phyloP scores from a whole-genome alignment of 1,140 invertebrate species.

The Lasaia peninsularis region DNA sequence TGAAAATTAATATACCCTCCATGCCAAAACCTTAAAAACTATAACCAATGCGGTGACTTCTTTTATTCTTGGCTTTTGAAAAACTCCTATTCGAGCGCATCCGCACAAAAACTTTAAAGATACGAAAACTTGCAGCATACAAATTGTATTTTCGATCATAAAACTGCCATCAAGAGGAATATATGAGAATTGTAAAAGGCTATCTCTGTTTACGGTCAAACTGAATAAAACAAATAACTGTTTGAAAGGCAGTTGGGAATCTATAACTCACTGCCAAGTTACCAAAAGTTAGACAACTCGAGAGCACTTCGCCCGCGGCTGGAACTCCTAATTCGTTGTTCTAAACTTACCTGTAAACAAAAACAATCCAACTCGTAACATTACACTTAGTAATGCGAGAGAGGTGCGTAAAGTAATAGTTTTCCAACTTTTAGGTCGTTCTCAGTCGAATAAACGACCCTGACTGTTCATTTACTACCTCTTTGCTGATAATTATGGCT shows the following conservation, averaged over 20 bases:
- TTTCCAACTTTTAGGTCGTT: too few species aligned
- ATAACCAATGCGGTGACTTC: too few species aligned
- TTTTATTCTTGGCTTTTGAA: too few species aligned
- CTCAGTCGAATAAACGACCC: too few species aligned
- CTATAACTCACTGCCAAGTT: slow-evolving; percentile 76
- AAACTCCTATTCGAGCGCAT: neutral
- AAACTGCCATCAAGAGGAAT: slow-evolving; percentile 18
- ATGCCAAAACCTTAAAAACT: too few species aligned
- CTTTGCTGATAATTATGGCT: too few species aligned
- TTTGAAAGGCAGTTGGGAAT: slow-evolving; percentile 70
- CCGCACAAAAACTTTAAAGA: neutral
- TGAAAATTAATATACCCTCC: too few species aligned
- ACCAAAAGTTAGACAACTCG: slow-evolving; percentile 58
- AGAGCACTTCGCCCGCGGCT: slow-evolving; percentile 52
- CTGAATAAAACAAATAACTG: slow-evolving; percentile 71
- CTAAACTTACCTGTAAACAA: slow-evolving; percentile 67
- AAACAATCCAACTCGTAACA: slow-evolving; percentile 44
- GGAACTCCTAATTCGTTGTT: slow-evolving; percentile 56
- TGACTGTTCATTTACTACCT: too few species aligned
- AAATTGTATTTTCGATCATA: slow-evolving; percentile 10
- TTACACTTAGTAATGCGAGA: slow-evolving; percentile 35
- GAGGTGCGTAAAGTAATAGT: slow-evolving; percentile 14
- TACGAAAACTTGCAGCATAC: neutral
- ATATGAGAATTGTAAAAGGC: slow-evolving; percentile 42
- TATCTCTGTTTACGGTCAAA: slow-evolving; percentile 70